phyloP scores from a whole-genome alignment of 2,888 invertebrate species.

The Drosophila flavopinicola region DNA sequence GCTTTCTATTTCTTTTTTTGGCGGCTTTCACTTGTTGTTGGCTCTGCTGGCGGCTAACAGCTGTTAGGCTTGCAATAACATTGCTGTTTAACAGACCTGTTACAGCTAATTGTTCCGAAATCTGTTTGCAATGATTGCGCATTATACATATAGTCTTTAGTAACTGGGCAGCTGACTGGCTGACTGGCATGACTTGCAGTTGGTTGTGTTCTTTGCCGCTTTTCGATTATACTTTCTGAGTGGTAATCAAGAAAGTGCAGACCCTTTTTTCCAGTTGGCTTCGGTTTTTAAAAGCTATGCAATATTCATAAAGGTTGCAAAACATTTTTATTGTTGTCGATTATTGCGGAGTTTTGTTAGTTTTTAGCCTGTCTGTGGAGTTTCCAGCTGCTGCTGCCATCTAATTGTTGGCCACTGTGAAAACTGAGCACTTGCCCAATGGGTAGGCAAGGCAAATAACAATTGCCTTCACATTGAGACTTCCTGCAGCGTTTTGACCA shows the following conservation, averaged over 20 bases:
- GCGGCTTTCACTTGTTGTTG: slow-evolving; percentile 61
- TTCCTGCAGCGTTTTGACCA: slow-evolving; percentile 75
- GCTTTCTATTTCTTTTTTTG: slow-evolving; percentile 2
- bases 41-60: slow-evolving; percentile 30
- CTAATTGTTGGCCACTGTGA: slow-evolving; percentile 75
- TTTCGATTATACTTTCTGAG: slow-evolving; percentile 12
- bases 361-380: slow-evolving; percentile 23
- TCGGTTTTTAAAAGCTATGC: slow-evolving; percentile 34
- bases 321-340: slow-evolving; percentile 65
- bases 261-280: slow-evolving; percentile 31
- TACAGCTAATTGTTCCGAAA: slow-evolving; percentile 63
- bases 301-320: slow-evolving; percentile 61
- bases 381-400: slow-evolving; percentile 60
- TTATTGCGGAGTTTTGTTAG: slow-evolving; percentile 56
- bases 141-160: slow-evolving; percentile 40
- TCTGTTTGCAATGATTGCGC: slow-evolving; percentile 62
- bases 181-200: slow-evolving; percentile 43
- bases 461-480: slow-evolving; percentile 67
- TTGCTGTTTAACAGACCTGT: slow-evolving; percentile 15
- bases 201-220: background rate
- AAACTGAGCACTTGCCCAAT: slow-evolving; percentile 68
- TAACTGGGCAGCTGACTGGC: slow-evolving; percentile 36
- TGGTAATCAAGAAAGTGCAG: slow-evolving; percentile 50
- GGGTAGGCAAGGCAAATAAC: slow-evolving; percentile 66
- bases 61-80: slow-evolving; percentile 33